A percentile compares a stretch with the other conserved stretches of the same genome.
These are phyloP conservation scores for Microcebus tavaratra DNA, from an alignment of 2,113 vertebrate genomes.

Conservation along the genomic window DNA sequence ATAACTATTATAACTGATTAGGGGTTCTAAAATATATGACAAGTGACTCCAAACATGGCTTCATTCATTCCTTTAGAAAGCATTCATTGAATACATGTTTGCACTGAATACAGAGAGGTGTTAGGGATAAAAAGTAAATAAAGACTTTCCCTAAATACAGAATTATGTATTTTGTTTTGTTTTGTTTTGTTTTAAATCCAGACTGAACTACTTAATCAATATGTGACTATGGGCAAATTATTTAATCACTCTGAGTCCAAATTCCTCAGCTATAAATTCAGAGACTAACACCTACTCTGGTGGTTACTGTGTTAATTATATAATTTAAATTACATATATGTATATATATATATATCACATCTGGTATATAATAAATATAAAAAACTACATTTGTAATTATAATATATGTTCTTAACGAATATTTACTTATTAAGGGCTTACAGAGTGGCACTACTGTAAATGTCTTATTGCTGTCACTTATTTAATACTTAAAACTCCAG, in stretches of 20 bases:
- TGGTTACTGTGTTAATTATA: background rate
- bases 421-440: background rate
- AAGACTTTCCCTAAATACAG: background rate
- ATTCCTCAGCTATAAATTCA: background rate
- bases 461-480: background rate
- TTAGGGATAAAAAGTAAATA: slow-evolving; percentile 13
- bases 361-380: background rate
- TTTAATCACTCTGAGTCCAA: background rate
- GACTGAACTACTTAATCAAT: background rate
- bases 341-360: background rate
- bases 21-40: background rate
- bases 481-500: background rate
- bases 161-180: background rate
- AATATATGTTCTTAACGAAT: background rate
- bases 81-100: background rate
- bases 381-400: background rate
- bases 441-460: background rate
- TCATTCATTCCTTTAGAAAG: background rate
- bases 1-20: background rate
- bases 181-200: background rate
- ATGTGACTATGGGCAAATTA: background rate
- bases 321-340: background rate
- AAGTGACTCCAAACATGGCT: background rate
- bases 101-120: background rate
- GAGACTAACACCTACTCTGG: background rate